phyloP scores from a whole-genome alignment of 2,888 invertebrate species.

The Slavum lentiscoides region DNA sequence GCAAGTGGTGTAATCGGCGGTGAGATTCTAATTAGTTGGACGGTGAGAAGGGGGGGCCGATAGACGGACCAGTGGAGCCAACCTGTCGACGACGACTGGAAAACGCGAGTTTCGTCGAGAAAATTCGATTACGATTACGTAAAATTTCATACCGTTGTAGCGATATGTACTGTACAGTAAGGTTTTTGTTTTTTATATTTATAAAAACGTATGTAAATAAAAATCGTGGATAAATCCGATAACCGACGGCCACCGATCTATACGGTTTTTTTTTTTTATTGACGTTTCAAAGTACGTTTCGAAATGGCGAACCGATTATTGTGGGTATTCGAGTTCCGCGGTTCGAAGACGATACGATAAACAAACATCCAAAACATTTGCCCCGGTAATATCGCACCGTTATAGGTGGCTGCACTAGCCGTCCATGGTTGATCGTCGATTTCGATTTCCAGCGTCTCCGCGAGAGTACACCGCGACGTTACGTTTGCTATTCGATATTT shows the following conservation, averaged over 20 bases:
- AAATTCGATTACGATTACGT: background rate
- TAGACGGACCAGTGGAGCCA: too few species aligned
- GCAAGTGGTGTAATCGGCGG: constrained; percentile 29
- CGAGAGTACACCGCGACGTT: background rate
- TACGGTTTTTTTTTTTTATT: too few species aligned
- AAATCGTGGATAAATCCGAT: background rate
- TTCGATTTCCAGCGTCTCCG: background rate
- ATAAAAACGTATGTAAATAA: background rate
- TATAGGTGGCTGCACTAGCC: background rate
- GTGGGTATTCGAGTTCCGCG: too few species aligned
- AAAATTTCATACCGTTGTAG: background rate
- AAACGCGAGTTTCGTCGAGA: too few species aligned
- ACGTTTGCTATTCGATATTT: too few species aligned
- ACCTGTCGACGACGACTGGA: too few species aligned
- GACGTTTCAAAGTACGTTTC: too few species aligned
- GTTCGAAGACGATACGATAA: too few species aligned
- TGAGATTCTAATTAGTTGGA: too few species aligned
- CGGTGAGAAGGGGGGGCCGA: too few species aligned
- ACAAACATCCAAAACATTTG: background rate
- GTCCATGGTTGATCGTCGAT: background rate
- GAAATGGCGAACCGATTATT: too few species aligned
- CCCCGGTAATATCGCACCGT: background rate
- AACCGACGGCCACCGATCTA: too few species aligned
- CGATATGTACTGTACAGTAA: background rate
- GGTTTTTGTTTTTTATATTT: constrained; percentile 1